Evolutionary conservation across 2,888 invertebrate genomes (phyloP), one percentile per base, ranked within the genome.

Genomic region (Drosophila macrothrix): DNA sequence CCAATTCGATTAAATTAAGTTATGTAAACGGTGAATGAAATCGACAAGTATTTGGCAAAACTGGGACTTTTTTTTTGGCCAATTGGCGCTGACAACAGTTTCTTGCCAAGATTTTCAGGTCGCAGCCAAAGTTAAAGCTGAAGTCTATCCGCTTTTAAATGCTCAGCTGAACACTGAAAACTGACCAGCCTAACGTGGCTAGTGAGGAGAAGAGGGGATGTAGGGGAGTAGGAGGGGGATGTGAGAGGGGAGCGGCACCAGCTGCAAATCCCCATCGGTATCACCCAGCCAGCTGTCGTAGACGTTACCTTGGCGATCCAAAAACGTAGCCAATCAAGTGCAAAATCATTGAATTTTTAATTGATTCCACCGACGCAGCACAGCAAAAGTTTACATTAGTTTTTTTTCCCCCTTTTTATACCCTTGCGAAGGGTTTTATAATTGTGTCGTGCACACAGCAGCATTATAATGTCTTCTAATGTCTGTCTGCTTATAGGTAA

Each of bases 261-360:
- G 61, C 43, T 64, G 78, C 64, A 70, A 77, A 70, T 78, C 77
- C 65, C 74, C 65, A 43, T 46, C 37, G 6, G 69, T 29, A 61
- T 46, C 55, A 35, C 25, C 22, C 60, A 60, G 37, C 52, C 43
- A 28, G 41, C 49, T 50, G 69, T 52, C 50, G 52, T 69, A 22
- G 54, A 33, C 54, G 54, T 71, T 85, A 75, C 85, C 89, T 79
- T 79, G 89, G 64, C 85, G 72, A 84, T 83, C 58, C 67, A 77
- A 83, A 56, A 87, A 82, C 80, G 76, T 74, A 71, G 69, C 62
- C 85, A 85, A 89, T 85, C 85, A 89, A 88, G 85, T 81, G 83
- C 75, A 84, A 87, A 89, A 87, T 85, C 89, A 86, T 80, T 76
- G 84, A 78, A 89, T 87, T 85, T 85, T 89, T 88, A 88, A 82